Evolutionary conservation across 1,140 invertebrate species (phyloP).

Genomic region (Prorops nasuta): DNA sequence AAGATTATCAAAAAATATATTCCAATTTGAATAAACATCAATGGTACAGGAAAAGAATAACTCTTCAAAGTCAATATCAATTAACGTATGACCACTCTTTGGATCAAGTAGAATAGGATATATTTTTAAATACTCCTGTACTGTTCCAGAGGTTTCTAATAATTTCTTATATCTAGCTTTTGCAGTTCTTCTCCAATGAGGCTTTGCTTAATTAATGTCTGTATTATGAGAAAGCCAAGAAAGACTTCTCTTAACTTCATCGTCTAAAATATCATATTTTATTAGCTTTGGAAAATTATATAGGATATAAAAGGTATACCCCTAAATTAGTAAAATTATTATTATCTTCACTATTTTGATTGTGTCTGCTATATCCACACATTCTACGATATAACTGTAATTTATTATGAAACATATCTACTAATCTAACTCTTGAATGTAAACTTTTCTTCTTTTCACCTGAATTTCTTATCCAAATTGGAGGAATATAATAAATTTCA

Average conservation of each 20-base stretch:
- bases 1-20: constrained; percentile 1
- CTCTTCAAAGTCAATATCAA: constrained; percentile 23
- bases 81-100: constrained; percentile 15
- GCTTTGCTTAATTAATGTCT: constrained; percentile 1
- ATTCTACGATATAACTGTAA: constrained; percentile 4
- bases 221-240: constrained; percentile 6
- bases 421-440: neutral
- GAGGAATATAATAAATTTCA: constrained; percentile 9
- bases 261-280: neutral
- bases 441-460: neutral
- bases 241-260: constrained; percentile 6
- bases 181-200: constrained; percentile 9
- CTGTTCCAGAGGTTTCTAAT: neutral
- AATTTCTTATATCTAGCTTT: neutral
- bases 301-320: too few species aligned
- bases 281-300: too few species aligned
- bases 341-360: neutral
- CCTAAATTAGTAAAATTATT: neutral
- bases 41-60: constrained; percentile 4
- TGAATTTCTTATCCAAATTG: constrained; percentile 2
- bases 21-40: constrained; percentile 6
- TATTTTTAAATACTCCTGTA: constrained; percentile 14
- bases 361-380: neutral
- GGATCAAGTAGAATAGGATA: constrained; percentile 15
- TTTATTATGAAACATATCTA: constrained; percentile 10